Percentiles rank a stretch among this genome's conserved stretches.
phyloP scores from a whole-genome alignment of 1,140 invertebrate species.

The Panagrolaimus sp. region DNA sequence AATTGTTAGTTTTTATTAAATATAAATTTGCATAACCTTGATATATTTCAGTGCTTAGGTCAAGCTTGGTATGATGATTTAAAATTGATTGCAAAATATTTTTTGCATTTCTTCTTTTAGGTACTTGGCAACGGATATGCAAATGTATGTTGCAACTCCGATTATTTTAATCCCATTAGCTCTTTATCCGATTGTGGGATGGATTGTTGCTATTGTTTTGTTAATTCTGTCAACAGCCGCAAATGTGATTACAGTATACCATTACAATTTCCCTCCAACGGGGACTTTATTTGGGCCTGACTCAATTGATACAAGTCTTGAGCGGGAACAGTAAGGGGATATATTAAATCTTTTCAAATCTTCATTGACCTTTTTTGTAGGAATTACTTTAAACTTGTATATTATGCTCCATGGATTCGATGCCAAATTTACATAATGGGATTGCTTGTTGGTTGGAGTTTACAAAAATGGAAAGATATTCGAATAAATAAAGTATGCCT shows the following conservation, averaged over 20 bases:
- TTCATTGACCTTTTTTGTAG: neutral
- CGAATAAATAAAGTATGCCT: conserved; percentile 18
- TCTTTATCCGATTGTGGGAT: conserved; percentile 5
- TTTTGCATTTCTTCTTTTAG: conserved; percentile 5
- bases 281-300: conserved; percentile 16
- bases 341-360: too few relatives aligned
- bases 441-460: conserved; percentile 28
- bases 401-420: conserved; percentile 36
- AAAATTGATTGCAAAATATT: neutral
- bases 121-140: conserved; percentile 42
- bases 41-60: neutral
- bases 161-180: conserved; percentile 34
- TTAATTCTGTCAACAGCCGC: conserved; percentile 22
- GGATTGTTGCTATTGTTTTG: neutral
- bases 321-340: too few relatives aligned
- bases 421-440: conserved; percentile 44
- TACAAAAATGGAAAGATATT: conserved; percentile 26
- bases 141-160: conserved; percentile 41
- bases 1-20: too few relatives aligned
- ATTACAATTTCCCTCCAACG: conserved; percentile 35
- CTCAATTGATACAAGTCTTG: too few relatives aligned
- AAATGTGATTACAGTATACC: conserved; percentile 31
- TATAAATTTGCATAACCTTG: too few relatives aligned
- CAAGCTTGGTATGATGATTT: neutral
- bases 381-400: conserved; percentile 18